A percentile compares a stretch with the other conserved stretches of the same genome.
Conservation (phyloP, 2,113 vertebrate species). For the Tragelaphus buxtoni region DNA sequence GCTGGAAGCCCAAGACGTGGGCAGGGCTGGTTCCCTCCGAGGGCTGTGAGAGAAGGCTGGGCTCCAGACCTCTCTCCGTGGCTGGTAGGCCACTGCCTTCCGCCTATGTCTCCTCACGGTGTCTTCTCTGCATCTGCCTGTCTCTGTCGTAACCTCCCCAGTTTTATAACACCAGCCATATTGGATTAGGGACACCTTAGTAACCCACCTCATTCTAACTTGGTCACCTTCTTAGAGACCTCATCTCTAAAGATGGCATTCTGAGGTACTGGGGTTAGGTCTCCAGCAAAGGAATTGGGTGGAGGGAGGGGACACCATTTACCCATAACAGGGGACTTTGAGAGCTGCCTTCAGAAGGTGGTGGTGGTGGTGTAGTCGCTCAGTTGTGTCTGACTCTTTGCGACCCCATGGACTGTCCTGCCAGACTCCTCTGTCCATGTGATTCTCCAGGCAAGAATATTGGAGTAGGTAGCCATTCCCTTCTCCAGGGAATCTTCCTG, state of each 20-base stretch:
- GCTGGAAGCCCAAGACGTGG: not conserved
- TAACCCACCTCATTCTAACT: not conserved
- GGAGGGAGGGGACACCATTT: not conserved
- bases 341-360: not conserved
- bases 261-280: not conserved
- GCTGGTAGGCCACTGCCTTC: not conserved
- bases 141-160: not conserved
- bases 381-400: not conserved
- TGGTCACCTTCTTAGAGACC: not conserved
- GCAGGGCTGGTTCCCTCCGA: not conserved
- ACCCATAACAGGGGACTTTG: not conserved
- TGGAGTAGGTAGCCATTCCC: not conserved
- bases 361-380: not conserved
- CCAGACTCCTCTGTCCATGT: not conserved
- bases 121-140: not conserved
- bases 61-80: not conserved
- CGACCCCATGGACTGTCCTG: not conserved
- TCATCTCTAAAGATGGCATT: not conserved
- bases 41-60: not conserved
- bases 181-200: not conserved
- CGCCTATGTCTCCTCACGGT: accelerated
- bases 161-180: not conserved
- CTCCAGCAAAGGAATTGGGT: not conserved
- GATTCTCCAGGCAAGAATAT: not conserved
- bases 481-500: not conserved